Evolutionary conservation across 1,140 invertebrate species (phyloP).

Genomic region (Bombus impatiens): DNA sequence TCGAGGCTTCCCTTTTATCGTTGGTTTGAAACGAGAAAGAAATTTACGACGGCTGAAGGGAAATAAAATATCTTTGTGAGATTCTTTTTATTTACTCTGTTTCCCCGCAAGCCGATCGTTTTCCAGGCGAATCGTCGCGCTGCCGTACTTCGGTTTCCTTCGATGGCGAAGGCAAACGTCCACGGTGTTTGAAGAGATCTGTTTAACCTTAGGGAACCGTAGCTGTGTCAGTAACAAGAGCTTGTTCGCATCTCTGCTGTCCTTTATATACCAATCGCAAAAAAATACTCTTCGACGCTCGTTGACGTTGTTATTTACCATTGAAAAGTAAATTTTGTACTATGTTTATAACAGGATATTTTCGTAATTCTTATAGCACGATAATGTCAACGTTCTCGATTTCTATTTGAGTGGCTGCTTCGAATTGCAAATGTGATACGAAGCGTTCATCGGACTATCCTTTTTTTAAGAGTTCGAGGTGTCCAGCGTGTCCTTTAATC

Average conservation of each 20-base stretch:
- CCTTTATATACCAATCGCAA: neutral
- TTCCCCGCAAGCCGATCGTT: neutral
- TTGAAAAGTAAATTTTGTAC: fast-evolving
- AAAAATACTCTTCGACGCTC: too few species aligned
- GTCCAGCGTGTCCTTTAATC: neutral
- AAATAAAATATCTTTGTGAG: neutral
- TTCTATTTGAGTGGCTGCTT: too few species aligned
- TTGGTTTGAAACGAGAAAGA: neutral
- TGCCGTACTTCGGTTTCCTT: neutral
- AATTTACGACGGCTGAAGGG: neutral
- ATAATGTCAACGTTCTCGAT: too few species aligned
- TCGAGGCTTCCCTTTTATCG: neutral
- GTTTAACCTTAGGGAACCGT: neutral
- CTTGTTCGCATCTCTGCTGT: neutral
- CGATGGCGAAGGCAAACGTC: neutral
- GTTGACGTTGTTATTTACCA: too few species aligned
- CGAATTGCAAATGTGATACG: too few species aligned
- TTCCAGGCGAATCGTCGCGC: neutral
- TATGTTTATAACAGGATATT: too few species aligned
- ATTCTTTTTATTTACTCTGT: too few species aligned
- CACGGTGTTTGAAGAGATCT: neutral
- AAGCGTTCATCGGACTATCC: too few species aligned
- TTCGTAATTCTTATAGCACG: too few species aligned
- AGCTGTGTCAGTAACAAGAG: neutral
- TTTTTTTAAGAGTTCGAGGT: too few species aligned